Evolutionary conservation across 2,797 vertebrate species (phyloP).

Genomic region (Lutjanus argentimaculatus): DNA sequence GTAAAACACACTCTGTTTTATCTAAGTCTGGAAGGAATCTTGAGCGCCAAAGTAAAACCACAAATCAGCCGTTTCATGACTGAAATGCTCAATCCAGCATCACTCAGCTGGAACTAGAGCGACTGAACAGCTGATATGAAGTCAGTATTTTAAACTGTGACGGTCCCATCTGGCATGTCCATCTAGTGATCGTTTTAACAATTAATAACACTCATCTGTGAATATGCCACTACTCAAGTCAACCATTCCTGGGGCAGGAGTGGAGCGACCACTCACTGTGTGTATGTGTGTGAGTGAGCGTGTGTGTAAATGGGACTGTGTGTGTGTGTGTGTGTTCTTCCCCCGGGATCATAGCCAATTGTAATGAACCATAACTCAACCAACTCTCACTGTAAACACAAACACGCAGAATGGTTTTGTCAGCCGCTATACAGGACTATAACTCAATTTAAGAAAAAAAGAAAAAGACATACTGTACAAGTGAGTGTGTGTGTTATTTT

Average conservation of each 20-base stretch:
- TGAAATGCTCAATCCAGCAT: conserved; percentile 4
- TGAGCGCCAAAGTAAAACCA: not conserved
- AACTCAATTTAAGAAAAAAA: conserved; percentile 36
- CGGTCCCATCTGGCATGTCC: conserved; percentile 69
- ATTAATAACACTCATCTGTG: conserved; percentile 77
- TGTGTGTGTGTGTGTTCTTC: conserved; percentile 35
- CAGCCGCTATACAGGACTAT: conserved; percentile 58
- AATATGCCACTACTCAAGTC: conserved; percentile 77
- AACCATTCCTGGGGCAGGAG: conserved; percentile 72
- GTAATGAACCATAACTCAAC: conserved; percentile 76
- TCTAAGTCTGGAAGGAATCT: conserved; percentile 23
- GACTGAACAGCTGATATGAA: conserved; percentile 9
- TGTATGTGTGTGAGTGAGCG: conserved; percentile 38
- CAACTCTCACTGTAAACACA: conserved; percentile 73
- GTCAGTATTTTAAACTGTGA: conserved; percentile 3
- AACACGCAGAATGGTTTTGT: conserved; percentile 52
- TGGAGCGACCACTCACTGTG: conserved; percentile 82
- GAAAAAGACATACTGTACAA: conserved; percentile 45
- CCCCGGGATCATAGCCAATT: conserved; percentile 71
- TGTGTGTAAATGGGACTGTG: conserved; percentile 23
- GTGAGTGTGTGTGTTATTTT: conserved; percentile 76
- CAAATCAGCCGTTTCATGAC: not conserved
- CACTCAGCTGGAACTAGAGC: not conserved
- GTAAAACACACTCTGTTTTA: conserved; percentile 7
- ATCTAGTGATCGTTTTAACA: conserved; percentile 32